phyloP scores from a whole-genome alignment of 2,113 vertebrate genomes.

The Phyllostomus hastatus region DNA sequence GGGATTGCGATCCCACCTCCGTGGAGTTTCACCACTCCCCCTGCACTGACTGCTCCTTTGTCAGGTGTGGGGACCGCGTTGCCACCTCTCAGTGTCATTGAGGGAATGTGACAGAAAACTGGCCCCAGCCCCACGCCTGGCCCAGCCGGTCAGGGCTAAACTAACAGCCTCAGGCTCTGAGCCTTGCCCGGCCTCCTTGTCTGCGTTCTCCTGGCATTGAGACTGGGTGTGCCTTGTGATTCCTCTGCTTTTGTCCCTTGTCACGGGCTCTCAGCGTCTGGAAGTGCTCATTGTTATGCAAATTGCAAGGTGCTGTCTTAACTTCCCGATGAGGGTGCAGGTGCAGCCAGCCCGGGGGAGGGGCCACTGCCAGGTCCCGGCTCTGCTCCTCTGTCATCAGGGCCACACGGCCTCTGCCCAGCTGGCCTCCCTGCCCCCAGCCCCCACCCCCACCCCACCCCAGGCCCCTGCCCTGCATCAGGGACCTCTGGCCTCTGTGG shows the following conservation, averaged over 20 bases:
- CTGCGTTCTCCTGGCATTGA: background rate
- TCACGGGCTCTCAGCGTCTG: background rate
- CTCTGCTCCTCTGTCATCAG: background rate
- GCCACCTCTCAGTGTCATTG: fast-evolving
- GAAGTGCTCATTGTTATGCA: conserved; percentile 32
- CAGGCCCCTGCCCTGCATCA: fast-evolving
- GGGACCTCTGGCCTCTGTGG: fast-evolving
- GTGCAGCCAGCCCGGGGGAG: background rate
- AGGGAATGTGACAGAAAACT: fast-evolving
- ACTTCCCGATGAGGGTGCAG: background rate
- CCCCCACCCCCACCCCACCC: background rate
- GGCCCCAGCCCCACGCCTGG: fast-evolving
- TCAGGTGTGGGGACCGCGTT: fast-evolving
- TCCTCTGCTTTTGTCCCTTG: background rate
- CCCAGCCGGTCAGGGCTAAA: fast-evolving
- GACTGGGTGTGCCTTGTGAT: background rate
- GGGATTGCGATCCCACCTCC: background rate
- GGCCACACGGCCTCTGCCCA: fast-evolving
- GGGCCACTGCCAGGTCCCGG: fast-evolving
- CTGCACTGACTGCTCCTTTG: background rate
- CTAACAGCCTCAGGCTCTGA: fast-evolving
- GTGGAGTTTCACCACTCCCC: background rate
- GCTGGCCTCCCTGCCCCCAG: background rate
- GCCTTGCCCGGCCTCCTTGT: fast-evolving
- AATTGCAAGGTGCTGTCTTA: conserved; percentile 47